These are phyloP conservation scores for Notolabrus celidotus DNA, from an alignment of 2,797 vertebrate genomes.

Conservation along the genomic window DNA sequence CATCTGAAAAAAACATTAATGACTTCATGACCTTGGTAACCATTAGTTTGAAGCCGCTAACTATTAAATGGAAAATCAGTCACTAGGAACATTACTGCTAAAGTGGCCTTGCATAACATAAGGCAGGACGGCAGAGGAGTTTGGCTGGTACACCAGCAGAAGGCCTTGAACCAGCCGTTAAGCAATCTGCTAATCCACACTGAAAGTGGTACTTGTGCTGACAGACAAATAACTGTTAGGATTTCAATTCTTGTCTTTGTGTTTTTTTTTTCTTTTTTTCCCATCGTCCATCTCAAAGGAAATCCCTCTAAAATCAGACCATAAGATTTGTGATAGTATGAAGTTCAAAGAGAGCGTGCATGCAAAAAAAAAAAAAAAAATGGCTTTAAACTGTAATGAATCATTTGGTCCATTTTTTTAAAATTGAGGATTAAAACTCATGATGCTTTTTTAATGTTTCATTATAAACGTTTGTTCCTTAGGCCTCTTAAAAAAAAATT, in stretches of 20 bases:
- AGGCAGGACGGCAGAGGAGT: slow-evolving; percentile 55
- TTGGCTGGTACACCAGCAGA: slow-evolving; percentile 51
- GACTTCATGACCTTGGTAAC: slow-evolving; percentile 28
- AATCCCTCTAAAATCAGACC: slow-evolving; percentile 18
- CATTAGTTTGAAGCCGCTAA: slow-evolving; percentile 6
- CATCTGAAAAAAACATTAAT: slow-evolving; percentile 12
- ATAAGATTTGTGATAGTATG: background rate
- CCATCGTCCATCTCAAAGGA: slow-evolving; percentile 19
- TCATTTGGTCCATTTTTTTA: background rate
- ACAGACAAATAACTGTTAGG: slow-evolving; percentile 57
- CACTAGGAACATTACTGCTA: slow-evolving; percentile 21
- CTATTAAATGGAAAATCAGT: slow-evolving; percentile 31
- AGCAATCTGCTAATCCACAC: slow-evolving; percentile 74
- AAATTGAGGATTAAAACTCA: slow-evolving; percentile 20
- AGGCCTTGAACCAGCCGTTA: slow-evolving; percentile 73
- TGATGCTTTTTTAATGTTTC: slow-evolving; percentile 19
- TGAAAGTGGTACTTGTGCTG: slow-evolving; percentile 48
- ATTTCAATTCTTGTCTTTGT: slow-evolving; percentile 20
- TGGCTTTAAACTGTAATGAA: background rate
- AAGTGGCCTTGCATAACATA: slow-evolving; percentile 61
- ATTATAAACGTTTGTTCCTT: slow-evolving; percentile 17
- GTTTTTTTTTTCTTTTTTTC: background rate
- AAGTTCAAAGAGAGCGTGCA: background rate
- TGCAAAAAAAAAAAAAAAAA: no score
- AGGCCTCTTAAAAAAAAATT: background rate